phyloP scores from a whole-genome alignment of 2,113 vertebrate genomes.

The Notiomystis cincta region DNA sequence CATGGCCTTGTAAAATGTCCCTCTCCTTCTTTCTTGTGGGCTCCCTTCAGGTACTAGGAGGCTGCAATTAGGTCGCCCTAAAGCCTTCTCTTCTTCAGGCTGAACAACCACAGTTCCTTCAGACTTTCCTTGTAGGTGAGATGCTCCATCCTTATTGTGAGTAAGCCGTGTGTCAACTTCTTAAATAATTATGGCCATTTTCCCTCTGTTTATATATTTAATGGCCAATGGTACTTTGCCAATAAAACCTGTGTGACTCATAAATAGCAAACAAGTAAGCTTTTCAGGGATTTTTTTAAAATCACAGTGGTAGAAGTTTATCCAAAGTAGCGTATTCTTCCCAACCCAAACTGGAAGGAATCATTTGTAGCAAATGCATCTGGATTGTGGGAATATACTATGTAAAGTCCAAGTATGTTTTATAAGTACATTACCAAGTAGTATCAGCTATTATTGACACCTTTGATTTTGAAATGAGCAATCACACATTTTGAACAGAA shows the following conservation, averaged over 20 bases:
- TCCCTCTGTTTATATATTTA: not conserved
- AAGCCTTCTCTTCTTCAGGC: not conserved
- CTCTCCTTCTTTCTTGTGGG: not conserved
- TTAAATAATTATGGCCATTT: not conserved
- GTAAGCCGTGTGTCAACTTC: not conserved
- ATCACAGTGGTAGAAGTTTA: not conserved
- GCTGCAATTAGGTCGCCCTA: not conserved
- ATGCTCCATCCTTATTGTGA: not conserved
- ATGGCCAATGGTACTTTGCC: not conserved
- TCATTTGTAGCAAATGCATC: not conserved
- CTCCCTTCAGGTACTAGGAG: not conserved
- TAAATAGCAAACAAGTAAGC: not conserved
- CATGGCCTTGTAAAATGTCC: not conserved
- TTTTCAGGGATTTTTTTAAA: not conserved
- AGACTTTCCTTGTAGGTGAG: not conserved
- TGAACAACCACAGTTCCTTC: not conserved
- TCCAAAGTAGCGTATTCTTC: not conserved
- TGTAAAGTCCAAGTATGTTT: not conserved
- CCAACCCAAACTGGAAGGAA: not conserved
- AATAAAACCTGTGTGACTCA: not conserved
- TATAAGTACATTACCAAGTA: not conserved
- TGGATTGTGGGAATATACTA: not conserved
- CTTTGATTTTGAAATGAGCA: not conserved
- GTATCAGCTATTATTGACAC: not conserved
- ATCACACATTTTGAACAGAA: not conserved